Base-by-base conservation (phyloP, 2,113 vertebrate genomes). In the Ictidomys tridecemlineatus region DNA sequence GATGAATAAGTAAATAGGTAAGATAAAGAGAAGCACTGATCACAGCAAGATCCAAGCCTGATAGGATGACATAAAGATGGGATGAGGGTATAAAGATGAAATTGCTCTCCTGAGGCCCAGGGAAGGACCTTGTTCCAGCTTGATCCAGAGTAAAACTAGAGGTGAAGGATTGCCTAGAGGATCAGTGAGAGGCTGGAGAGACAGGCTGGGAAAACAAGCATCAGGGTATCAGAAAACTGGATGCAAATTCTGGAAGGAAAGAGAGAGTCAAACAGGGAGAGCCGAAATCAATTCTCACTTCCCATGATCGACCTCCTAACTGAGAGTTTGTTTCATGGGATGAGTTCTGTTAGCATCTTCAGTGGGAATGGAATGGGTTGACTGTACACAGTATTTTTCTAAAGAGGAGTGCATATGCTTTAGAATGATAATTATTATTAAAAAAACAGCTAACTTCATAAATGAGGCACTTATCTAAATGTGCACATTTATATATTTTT, bases 391-490 rank as follows among this genome's bases (percentile, higher is more conserved):
- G 32, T 17, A 74, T 74, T 78, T 42, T 42, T 53, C 69, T 78
- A 70, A 93, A 80, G 45, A 91, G 22, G 1, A 67, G 48, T 63
- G 32, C 34, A 37, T 69, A 48, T 82, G 53, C 30, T 77, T 83
- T 16, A 32, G 10, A 72, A 77, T 20, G 37, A 42, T 42, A 63
- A 45, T 28, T 42, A n/a, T 51, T 61, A 69, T 48, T 48, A 63
- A 74, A 94, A 89, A 69, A n/a, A 51, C 18, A 73, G 48, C 30
- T 89, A 53, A 72, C 42, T 83, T 91, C 48, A 30, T 20, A 95
- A 58, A 0, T 84, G 53, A 5, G 73, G 24, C 12, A 83, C 30
- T 24, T 0, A 72, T 91, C 14, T 95, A 53, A 72, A 70, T 17
- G 34, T 53, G 51, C 51, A 53, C 51, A 58, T 22, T 58, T 58